Percentiles rank a stretch among this genome's conserved stretches.
phyloP scores from a whole-genome alignment of 2,797 vertebrate genomes.

The Lagocephalus sceleratus region DNA sequence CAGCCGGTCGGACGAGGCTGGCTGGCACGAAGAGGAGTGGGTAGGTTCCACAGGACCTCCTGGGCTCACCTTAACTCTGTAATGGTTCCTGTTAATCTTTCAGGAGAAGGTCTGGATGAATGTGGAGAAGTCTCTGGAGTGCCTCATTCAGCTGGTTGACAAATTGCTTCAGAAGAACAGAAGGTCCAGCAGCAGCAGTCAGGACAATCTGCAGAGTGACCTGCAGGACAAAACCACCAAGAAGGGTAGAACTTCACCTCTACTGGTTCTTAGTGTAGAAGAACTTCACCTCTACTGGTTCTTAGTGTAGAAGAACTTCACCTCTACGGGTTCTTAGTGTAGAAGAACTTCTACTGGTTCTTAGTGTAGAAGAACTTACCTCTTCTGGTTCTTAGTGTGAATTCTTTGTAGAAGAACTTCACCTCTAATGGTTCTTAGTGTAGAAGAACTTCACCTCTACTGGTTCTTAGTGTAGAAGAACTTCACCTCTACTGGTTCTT shows the following conservation, averaged over 20 bases:
- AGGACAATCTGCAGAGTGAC: constrained; percentile 79
- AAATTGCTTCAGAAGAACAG: constrained; percentile 93
- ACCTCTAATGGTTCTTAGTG: too few species aligned
- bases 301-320: too few species aligned
- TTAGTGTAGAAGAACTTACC: too few species aligned
- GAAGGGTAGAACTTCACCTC: constrained; percentile 81
- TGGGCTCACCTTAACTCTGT: not conserved
- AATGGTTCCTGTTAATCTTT: not conserved
- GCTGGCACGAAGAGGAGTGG: constrained; percentile 98
- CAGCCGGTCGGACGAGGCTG: constrained; percentile 86
- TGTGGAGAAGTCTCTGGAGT: constrained; percentile 97
- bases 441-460: too few species aligned
- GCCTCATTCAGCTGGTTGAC: constrained; percentile 95
- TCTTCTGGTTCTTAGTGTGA: too few species aligned
- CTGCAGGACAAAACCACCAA: constrained; percentile 76
- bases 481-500: too few species aligned
- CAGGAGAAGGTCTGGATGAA: constrained; percentile 98
- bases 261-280: not conserved
- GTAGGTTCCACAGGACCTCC: constrained; percentile 64
- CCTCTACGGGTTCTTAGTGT: too few species aligned
- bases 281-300: too few species aligned
- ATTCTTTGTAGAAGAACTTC: too few species aligned
- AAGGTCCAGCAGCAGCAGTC: constrained; percentile 75
- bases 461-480: too few species aligned
- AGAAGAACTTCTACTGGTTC: too few species aligned